Evolutionary conservation across 2,113 vertebrate species (phyloP).

Genomic region (Sinocyclocheilus grahami): DNA sequence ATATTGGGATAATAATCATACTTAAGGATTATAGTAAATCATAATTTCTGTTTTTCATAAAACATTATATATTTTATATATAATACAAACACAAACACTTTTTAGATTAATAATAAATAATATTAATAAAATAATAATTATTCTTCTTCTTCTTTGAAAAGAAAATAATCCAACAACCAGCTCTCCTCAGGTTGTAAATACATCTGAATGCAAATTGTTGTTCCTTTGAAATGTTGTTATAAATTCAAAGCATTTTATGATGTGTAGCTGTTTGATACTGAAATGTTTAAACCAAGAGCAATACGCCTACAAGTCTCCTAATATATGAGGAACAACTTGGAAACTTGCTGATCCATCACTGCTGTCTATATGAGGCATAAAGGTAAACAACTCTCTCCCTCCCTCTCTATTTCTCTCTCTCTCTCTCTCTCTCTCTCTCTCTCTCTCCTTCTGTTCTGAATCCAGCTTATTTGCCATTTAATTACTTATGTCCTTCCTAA

Average conservation of each 20-base stretch:
- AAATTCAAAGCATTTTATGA: neutral
- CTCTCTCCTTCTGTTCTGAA: neutral
- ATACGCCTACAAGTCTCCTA: neutral
- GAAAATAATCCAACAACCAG: neutral
- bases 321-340: neutral
- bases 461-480: neutral
- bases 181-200: no score
- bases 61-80: no score
- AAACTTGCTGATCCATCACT: slow-evolving; percentile 17
- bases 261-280: neutral
- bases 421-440: neutral
- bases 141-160: no score
- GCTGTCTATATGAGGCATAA: neutral
- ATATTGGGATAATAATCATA: neutral
- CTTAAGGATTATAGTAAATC: no score
- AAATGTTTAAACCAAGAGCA: neutral
- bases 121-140: neutral
- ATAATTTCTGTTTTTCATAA: no score
- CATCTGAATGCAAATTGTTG: neutral
- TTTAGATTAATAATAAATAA: no score
- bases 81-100: no score
- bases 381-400: neutral
- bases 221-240: neutral
- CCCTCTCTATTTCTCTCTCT: neutral
- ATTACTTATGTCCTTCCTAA: neutral